phyloP scores from a whole-genome alignment of 1,140 invertebrate genomes.

The Hyposmocoma kahamanoa region DNA sequence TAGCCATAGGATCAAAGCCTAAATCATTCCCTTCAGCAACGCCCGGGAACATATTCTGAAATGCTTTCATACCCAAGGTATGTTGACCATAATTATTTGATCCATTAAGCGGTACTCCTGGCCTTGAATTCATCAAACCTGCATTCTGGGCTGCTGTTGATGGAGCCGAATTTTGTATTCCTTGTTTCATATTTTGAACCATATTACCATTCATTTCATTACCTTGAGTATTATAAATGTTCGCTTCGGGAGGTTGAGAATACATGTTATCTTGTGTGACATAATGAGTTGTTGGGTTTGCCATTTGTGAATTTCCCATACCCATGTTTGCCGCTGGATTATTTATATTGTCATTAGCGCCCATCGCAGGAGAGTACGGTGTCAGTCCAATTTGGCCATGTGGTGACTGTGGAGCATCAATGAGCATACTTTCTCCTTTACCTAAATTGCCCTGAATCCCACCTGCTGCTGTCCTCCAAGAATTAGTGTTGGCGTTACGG shows the following conservation, averaged over 20 bases:
- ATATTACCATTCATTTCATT: background rate
- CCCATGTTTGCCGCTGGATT: background rate
- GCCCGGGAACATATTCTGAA: slow-evolving; percentile 63
- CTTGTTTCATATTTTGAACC: slow-evolving; percentile 1
- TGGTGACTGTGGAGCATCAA: background rate
- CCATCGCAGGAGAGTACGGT: background rate
- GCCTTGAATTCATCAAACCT: too few relatives aligned
- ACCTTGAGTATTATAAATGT: too few relatives aligned
- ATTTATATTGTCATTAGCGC: background rate
- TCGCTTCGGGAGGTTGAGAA: too few relatives aligned
- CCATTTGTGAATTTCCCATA: background rate
- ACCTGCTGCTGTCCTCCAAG: too few relatives aligned
- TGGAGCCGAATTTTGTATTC: too few relatives aligned
- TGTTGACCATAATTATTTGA: slow-evolving; percentile 27
- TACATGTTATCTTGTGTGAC: slow-evolving; percentile 4
- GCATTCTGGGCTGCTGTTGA: too few relatives aligned
- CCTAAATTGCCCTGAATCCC: too few relatives aligned
- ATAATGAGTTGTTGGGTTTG: background rate
- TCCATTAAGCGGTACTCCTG: slow-evolving; percentile 5
- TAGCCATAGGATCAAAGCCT: slow-evolving; percentile 62
- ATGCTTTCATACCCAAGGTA: slow-evolving; percentile 43
- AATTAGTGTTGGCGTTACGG: too few relatives aligned
- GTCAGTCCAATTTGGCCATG: background rate
- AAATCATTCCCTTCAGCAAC: slow-evolving; percentile 51
- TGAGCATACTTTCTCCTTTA: too few relatives aligned